Base-by-base conservation (phyloP, 2,113 vertebrate genomes). In the Picathartes gymnocephalus region DNA sequence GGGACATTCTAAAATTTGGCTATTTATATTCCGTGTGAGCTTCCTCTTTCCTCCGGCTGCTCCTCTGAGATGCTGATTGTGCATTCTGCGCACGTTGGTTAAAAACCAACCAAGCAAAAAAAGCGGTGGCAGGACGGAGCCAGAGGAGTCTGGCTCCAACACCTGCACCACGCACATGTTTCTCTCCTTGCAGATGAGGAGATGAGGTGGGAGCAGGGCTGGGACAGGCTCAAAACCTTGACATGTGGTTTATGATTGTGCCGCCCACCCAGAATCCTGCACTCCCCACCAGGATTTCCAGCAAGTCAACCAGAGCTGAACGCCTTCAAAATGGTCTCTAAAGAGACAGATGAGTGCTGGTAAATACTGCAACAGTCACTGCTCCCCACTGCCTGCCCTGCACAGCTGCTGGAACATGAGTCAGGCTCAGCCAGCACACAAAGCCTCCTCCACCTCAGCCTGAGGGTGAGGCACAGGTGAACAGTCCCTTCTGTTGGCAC, bases 31-130 rank as follows among this genome's bases (percentile, higher is more conserved):
- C 86, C 2, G 39, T 0, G 30, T 61, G 73, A 91, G 87, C 92
- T 94, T 95, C 92, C 90, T 70, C 80, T 92, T 93, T 54, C 78
- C 93, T 92, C 5, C 68, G 6, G 9, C 90, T n/a, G 61, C 79
- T 91, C 42, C 87, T 86, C 66, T 60, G 16, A 91, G 91, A 48
- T 87, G 95, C 94, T 94, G 94, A 97, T 79, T 28, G 76, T 40
- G 89, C 77, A 71, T 90, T 96, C 86, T 0, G 1, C 15, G 3
- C 61, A 2, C 2, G 64, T 6, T 44, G 73, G 54, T 74, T 35
- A 42, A 57, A 90, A 90, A 72, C 30, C 81, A 37, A 11, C 44
- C 7, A 3, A 94, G 88, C 66, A 33, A 80, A 86, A 86, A 86
- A 73, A 57, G 27, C 81, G 7, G 80, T 25, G 1, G 64, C 81